These are phyloP conservation scores for Vollenhovia emeryi DNA, from an alignment of 1,140 invertebrate species.

Conservation along the genomic window DNA sequence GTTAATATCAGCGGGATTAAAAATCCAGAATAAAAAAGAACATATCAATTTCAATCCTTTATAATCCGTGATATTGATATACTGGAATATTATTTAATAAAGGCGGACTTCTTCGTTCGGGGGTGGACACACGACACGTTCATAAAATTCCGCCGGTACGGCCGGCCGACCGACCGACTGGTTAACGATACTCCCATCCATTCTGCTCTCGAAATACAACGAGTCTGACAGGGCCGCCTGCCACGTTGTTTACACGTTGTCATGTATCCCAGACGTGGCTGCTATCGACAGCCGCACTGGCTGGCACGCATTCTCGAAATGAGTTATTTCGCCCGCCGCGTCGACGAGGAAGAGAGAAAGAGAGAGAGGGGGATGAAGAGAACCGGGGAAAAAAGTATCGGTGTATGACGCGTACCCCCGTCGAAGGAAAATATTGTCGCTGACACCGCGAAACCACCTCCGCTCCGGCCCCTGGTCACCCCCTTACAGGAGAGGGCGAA, in stretches of 20 bases:
- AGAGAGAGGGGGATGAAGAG: not conserved
- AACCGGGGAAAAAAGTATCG: constrained; percentile 60
- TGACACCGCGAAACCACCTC: constrained; percentile 68
- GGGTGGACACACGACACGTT: constrained; percentile 36
- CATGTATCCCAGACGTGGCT: constrained; percentile 64
- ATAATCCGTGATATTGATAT: not conserved
- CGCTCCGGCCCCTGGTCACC: constrained; percentile 54
- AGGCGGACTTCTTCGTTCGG: constrained; percentile 1
- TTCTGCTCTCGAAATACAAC: constrained; percentile 63
- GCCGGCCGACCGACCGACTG: constrained; percentile 40
- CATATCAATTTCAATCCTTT: not conserved
- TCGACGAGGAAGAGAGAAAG: constrained; percentile 38
- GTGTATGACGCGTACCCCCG: constrained; percentile 63
- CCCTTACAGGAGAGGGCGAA: constrained; percentile 59
- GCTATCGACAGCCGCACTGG: constrained; percentile 76
- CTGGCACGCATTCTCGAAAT: constrained; percentile 74
- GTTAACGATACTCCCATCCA: constrained; percentile 60
- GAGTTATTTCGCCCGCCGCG: constrained; percentile 70
- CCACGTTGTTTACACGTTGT: constrained; percentile 76
- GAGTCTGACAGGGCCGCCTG: constrained; percentile 64
- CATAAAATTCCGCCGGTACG: constrained; percentile 47
- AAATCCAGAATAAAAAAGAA: not conserved
- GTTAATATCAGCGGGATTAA: not conserved
- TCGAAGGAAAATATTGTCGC: constrained; percentile 74
- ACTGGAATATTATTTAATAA: not conserved